A percentile compares a stretch with the other conserved stretches of the same genome.
These are phyloP conservation scores for Drosophila dives DNA, from an alignment of 2,888 invertebrate genomes.

Conservation along the genomic window DNA sequence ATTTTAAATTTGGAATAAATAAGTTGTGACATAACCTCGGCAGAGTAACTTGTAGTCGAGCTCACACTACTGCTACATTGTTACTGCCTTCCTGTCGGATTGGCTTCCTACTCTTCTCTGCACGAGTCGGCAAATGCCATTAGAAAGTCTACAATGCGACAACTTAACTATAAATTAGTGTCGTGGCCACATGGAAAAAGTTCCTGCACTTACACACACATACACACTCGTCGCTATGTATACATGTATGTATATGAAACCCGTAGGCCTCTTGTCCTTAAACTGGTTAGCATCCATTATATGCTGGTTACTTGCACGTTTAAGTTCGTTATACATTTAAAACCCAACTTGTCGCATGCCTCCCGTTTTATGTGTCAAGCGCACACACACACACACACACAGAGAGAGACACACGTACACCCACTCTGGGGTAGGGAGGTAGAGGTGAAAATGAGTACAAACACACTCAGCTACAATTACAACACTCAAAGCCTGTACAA, in stretches of 20 bases:
- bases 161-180: constrained; percentile 72
- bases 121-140: constrained; percentile 41
- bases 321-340: constrained; percentile 78
- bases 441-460: constrained; percentile 78
- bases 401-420: constrained; percentile 7
- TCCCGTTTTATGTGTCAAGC: constrained; percentile 71
- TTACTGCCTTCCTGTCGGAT: constrained; percentile 2
- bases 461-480: constrained; percentile 75
- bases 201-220: constrained; percentile 24
- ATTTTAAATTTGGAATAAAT: background rate
- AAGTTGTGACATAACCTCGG: background rate
- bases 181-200: constrained; percentile 60
- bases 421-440: constrained; percentile 11
- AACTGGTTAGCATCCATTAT: constrained; percentile 66
- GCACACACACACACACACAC: constrained; percentile 48
- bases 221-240: constrained; percentile 11
- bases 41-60: background rate
- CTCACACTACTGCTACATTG: background rate
- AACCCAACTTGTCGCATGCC: constrained; percentile 48
- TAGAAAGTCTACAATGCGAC: constrained; percentile 61
- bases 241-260: constrained; percentile 1
- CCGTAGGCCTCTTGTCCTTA: constrained; percentile 71
- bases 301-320: constrained; percentile 80
- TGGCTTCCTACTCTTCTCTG: background rate
- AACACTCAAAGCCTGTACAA: constrained; percentile 58